These are phyloP conservation scores for Acromyrmex charruanus DNA, from an alignment of 1,140 invertebrate species.

Conservation along the genomic window DNA sequence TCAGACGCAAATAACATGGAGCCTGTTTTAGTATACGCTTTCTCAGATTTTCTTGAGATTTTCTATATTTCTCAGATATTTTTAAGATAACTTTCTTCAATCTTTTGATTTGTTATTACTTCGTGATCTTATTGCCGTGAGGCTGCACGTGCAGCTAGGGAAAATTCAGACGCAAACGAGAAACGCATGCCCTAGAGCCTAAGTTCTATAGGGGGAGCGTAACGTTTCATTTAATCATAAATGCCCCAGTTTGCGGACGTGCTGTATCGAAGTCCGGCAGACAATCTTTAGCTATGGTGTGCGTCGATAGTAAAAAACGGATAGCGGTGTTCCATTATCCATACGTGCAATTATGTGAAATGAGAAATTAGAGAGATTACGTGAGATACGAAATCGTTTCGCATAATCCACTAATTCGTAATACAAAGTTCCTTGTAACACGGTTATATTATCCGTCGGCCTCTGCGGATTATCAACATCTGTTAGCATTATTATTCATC, in stretches of 20 bases:
- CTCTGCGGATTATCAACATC: background rate
- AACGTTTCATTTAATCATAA: constrained; percentile 67
- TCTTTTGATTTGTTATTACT: background rate
- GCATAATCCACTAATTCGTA: background rate
- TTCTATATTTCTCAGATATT: background rate
- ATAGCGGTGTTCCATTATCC: background rate
- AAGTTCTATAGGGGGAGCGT: background rate
- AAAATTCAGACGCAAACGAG: constrained; percentile 4
- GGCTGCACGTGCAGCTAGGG: too few relatives aligned
- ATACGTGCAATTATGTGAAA: background rate
- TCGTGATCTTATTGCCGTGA: background rate
- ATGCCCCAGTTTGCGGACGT: constrained; percentile 49
- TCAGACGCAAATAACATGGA: background rate
- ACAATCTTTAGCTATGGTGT: background rate
- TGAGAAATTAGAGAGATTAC: constrained; percentile 5
- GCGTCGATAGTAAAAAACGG: background rate
- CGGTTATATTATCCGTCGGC: background rate
- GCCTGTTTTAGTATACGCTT: background rate
- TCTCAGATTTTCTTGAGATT: constrained; percentile 1
- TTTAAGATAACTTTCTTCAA: background rate
- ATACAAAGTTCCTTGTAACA: constrained; percentile 1
- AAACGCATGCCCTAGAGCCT: background rate
- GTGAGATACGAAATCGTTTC: background rate
- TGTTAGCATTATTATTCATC: constrained; percentile 1
- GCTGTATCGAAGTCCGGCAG: background rate